phyloP scores from a whole-genome alignment of 30 jellyfish, hydroid and myxozoan species.

The Morbakka virulenta region DNA sequence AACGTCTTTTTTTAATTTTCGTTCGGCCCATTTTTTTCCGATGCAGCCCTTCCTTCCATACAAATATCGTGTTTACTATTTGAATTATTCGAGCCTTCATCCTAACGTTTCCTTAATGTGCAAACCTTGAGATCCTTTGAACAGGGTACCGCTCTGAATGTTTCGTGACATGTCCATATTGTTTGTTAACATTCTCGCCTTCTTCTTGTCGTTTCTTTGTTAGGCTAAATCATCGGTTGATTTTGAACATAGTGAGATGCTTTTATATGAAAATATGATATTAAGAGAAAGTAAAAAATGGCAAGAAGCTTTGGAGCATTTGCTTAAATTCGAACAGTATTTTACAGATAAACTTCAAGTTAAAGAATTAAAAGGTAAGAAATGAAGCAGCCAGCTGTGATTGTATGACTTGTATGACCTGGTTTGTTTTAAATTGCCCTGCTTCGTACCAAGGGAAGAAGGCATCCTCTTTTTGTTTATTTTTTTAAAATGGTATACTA shows the following conservation, averaged over 20 bases:
- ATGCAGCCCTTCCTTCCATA: too few species aligned
- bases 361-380: slow-evolving; percentile 77
- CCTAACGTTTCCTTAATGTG: too few species aligned
- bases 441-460: too few species aligned
- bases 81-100: too few species aligned
- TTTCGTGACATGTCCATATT: background rate
- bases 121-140: too few species aligned
- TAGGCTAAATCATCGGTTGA: slow-evolving; percentile 49
- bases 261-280: slow-evolving; percentile 80
- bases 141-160: background rate
- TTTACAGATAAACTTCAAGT: slow-evolving; percentile 86
- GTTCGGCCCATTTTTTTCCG: too few species aligned
- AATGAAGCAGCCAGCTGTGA: too few species aligned
- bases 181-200: background rate
- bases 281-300: slow-evolving; percentile 68
- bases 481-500: too few species aligned
- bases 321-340: slow-evolving; percentile 44
- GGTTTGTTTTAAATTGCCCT: too few species aligned
- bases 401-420: background rate
- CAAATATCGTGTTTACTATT: too few species aligned
- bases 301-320: slow-evolving; percentile 64
- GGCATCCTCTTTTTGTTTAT: too few species aligned
- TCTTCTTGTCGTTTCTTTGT: background rate
- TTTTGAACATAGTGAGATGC: slow-evolving; percentile 88
- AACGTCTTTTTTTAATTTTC: too few species aligned